A percentile compares a stretch with the other conserved stretches of the same genome.
phyloP scores from a whole-genome alignment of 2,113 vertebrate genomes.

The Ailuropoda melanoleuca region DNA sequence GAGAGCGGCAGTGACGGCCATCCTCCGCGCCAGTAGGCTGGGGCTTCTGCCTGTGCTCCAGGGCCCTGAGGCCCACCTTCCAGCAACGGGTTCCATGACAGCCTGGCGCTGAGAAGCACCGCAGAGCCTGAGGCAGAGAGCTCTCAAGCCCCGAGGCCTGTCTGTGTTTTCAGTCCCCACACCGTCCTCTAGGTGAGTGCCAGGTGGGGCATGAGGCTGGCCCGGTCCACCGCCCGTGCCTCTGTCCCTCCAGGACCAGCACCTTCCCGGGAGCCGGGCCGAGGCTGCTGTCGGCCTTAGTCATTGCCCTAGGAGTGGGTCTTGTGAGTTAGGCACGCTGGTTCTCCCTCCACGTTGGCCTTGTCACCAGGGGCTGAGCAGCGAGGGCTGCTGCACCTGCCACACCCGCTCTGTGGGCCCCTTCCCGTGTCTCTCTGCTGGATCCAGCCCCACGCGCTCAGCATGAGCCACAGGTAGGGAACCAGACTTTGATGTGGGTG shows the following conservation, averaged over 20 bases:
- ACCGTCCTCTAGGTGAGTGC: not conserved
- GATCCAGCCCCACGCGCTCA: not conserved
- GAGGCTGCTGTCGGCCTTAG: not conserved
- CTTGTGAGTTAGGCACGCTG: not conserved
- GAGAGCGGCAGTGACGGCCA: fast-evolving
- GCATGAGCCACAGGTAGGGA: fast-evolving
- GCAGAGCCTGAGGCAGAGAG: not conserved
- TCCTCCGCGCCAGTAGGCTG: not conserved
- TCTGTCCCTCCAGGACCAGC: not conserved
- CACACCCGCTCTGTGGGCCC: not conserved
- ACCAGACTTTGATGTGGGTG: not conserved
- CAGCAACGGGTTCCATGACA: not conserved
- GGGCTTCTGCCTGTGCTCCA: fast-evolving
- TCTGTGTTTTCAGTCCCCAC: not conserved
- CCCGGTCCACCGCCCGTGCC: not conserved
- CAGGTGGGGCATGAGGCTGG: not conserved
- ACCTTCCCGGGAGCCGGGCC: not conserved
- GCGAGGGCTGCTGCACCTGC: not conserved
- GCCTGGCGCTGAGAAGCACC: not conserved
- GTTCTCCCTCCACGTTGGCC: not conserved
- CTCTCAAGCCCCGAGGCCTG: fast-evolving
- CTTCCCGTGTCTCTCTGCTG: not conserved
- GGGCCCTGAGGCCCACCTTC: fast-evolving
- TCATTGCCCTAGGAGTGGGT: not conserved
- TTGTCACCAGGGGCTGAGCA: not conserved